phyloP scores from a whole-genome alignment of 2,797 vertebrate species.

The Hapalemur alaotrensis region DNA sequence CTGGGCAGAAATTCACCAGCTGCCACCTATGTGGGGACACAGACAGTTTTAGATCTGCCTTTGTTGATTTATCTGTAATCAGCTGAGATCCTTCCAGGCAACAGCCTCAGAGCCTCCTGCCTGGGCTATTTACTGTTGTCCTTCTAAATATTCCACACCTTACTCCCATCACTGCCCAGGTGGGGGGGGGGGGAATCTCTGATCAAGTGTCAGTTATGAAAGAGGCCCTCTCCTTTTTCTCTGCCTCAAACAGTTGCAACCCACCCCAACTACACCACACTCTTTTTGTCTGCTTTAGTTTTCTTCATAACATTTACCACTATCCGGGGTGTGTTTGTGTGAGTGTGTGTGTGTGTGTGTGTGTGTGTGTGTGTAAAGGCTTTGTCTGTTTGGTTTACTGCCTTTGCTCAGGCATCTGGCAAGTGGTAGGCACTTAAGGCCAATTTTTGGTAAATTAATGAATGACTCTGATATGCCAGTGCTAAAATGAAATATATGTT shows the following conservation, averaged over 20 bases:
- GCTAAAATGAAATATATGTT: background rate
- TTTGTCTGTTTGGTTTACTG: background rate
- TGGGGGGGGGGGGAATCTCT: background rate
- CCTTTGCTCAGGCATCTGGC: background rate
- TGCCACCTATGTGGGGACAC: background rate
- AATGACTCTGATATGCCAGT: background rate
- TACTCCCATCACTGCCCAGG: too few relatives aligned
- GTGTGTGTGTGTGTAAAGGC: too few relatives aligned
- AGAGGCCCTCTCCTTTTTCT: background rate
- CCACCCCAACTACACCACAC: too few relatives aligned
- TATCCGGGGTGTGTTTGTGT: too few relatives aligned
- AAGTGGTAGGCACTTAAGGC: background rate
- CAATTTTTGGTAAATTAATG: background rate
- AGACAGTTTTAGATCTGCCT: background rate
- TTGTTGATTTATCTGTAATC: background rate
- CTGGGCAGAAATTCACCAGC: background rate
- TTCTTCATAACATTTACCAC: background rate
- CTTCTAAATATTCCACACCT: background rate
- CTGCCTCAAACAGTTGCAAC: background rate
- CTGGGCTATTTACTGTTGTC: accelerated
- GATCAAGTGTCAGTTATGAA: background rate
- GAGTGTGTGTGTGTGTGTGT: accelerated
- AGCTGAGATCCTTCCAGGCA: background rate
- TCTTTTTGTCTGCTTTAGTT: background rate
- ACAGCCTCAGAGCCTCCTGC: background rate